A percentile compares a stretch with the other conserved stretches of the same genome.
These are phyloP conservation scores for Pempheris klunzingeri DNA, from an alignment of 2,797 vertebrate genomes.

Conservation along the genomic window DNA sequence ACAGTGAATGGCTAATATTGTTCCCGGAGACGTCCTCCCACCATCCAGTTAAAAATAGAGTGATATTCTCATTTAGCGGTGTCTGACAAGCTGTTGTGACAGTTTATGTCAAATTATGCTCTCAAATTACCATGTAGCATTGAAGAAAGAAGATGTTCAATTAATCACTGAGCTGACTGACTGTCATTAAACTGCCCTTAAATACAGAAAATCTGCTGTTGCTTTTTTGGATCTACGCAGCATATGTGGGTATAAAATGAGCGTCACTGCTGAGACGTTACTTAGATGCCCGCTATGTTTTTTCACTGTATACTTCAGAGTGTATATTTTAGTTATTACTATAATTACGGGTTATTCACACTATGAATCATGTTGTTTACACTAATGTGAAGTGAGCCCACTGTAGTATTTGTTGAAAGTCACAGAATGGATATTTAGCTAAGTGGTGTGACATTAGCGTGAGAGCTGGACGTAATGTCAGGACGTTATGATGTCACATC, in stretches of 20 bases:
- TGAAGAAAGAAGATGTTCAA: slow-evolving; percentile 46
- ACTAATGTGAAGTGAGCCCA: not conserved
- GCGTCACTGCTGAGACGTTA: not conserved
- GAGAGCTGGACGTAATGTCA: too few species aligned
- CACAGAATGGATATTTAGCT: too few species aligned
- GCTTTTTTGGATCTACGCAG: not conserved
- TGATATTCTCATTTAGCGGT: slow-evolving; percentile 45
- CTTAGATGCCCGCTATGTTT: not conserved
- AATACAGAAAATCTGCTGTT: not conserved
- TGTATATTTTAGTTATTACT: not conserved
- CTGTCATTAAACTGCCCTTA: slow-evolving; percentile 10
- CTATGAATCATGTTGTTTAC: slow-evolving; percentile 3
- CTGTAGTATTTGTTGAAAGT: too few species aligned
- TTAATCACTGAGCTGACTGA: slow-evolving; percentile 37
- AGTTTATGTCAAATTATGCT: slow-evolving; percentile 51
- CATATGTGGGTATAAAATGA: slow-evolving; percentile 13
- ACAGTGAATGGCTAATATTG: slow-evolving; percentile 24
- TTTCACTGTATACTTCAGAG: not conserved
- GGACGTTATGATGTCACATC: too few species aligned
- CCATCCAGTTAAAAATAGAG: slow-evolving; percentile 39
- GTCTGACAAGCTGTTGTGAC: slow-evolving; percentile 60
- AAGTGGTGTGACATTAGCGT: too few species aligned
- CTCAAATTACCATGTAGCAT: slow-evolving; percentile 46
- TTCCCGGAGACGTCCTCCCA: slow-evolving; percentile 40
- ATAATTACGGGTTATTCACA: not conserved